Evolutionary conservation across 2,113 vertebrate species (phyloP), one percentile per base, ranked within the genome.

Genomic region (Platichthys stellatus): DNA sequence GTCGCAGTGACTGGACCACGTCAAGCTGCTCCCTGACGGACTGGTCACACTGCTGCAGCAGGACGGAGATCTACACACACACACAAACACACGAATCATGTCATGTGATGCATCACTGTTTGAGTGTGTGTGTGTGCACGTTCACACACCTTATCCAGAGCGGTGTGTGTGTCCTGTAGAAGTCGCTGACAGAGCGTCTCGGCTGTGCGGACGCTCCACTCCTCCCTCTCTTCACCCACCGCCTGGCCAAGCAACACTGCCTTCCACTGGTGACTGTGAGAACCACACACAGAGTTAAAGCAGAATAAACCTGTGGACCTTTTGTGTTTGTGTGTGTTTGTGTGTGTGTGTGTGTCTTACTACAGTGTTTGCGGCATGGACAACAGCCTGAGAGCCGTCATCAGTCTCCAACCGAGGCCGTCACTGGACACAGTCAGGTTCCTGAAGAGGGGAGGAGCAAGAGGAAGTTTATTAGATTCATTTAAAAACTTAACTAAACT

Each of bases 351-450:
- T 69, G 21, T 13, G 43, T 92, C 96, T 95, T 91, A 99, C 97
- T 96, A 95, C 26, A 95, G 92, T 24, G 95, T 90, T 9, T 92
- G 87, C 65, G 73, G 89, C 14, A 98, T 94, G 2, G 95, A 94
- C 43, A 98, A 49, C 49, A 98, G 24, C 74, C 94, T 95, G 12
- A 98, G 93, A 20, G 93, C 95, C 0, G 95, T 96, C 79, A 97
- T 94, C 57, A 99, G 90, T 71, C 95, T 95, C 97, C 97, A 99
- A 0, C 97, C 96, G 0, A 97, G 96, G 0, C 98, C 97, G 28
- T 98, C 97, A 20, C 59, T 58, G 69, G 89, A 89, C 53, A 93
- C 40, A 0, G 95, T 98, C 83, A 98, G 83, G 68, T 99, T 96
- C 60, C 98, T 99, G 74, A 53, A 0, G 15, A 63, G 28, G 51